Evolutionary conservation across 2,888 invertebrate genomes (phyloP), one percentile per base, ranked within the genome.

Genomic region (Patella depressa): DNA sequence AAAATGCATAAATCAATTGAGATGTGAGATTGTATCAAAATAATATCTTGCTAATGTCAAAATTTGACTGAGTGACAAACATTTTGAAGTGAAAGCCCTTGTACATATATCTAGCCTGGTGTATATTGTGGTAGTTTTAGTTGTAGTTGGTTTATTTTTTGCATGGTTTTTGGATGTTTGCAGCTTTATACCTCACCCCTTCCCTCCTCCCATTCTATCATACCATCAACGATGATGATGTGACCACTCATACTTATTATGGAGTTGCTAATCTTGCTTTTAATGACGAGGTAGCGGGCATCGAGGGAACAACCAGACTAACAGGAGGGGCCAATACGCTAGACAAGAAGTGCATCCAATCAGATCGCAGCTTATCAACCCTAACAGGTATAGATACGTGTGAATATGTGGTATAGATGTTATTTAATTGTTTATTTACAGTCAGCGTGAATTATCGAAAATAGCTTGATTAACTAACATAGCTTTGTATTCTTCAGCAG

Each of bases 231-330:
- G 45, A 45, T 45, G 45, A 45, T 45, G 45, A 45, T 45, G 45
- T 45, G 45, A 45, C 45, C 45, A 45, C 77, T 74, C 55, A 19
- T 72, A 45, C 71, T 77, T 74, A 77, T 76, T 76, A 71, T 73
- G 77, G 77, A 70, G 59, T 74, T 74, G 77, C 73, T 77, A 77
- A 77, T 77, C 74, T 74, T 77, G 77, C 77, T 69, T 77, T 77
- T 73, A 73, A 77, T 77, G 77, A 77, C 73, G 77, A 77, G 77
- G 77, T 77, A 77, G 74, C 69, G 77, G 71, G 72, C 77, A 77
- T 73, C 72, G 71, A 53, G 53, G 55, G 53, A 53, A 19, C 34
- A 65, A 74, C 55, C 55, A 72, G 72, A 53, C 72, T 29, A 53
- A 53, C 72, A 24, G 55, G 17, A 19, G 76, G 53, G 69, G 45